A percentile compares a stretch with the other conserved stretches of the same genome.
phyloP scores from a whole-genome alignment of 2,888 invertebrate genomes.

The Hoplodrina ambigua region DNA sequence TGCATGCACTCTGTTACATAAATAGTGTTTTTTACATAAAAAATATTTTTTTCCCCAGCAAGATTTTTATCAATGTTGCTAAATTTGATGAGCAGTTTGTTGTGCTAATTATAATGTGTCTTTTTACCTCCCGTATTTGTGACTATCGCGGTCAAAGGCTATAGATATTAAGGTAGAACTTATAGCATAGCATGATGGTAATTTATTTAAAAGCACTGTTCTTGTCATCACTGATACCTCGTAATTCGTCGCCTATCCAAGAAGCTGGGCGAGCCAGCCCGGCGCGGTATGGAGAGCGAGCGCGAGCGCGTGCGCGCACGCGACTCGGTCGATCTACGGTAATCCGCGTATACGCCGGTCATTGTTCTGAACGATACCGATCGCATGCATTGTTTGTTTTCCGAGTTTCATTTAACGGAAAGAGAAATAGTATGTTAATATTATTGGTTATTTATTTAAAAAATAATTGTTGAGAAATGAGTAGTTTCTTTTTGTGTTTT shows the following conservation, averaged over 20 bases:
- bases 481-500: slow-evolving; percentile 26
- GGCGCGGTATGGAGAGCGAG: slow-evolving; percentile 97
- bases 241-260: slow-evolving; percentile 98
- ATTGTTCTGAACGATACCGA: slow-evolving; percentile 81
- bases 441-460: slow-evolving; percentile 18
- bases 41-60: no score
- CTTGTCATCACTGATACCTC: slow-evolving; percentile 91
- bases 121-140: neutral
- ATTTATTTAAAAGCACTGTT: slow-evolving; percentile 42
- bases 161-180: slow-evolving; percentile 10
- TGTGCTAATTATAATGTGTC: no score
- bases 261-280: slow-evolving; percentile 98
- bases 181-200: slow-evolving; percentile 1
- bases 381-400: slow-evolving; percentile 65
- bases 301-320: slow-evolving; percentile 79
- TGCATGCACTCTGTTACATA: no score
- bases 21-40: no score
- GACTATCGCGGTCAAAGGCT: neutral
- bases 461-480: slow-evolving; percentile 15
- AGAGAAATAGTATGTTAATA: slow-evolving; percentile 63
- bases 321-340: slow-evolving; percentile 85
- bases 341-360: slow-evolving; percentile 90
- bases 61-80: no score
- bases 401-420: slow-evolving; percentile 59
- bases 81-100: no score